Evolutionary conservation across 2,888 invertebrate genomes (phyloP).

Genomic region (Doris montereyensis): DNA sequence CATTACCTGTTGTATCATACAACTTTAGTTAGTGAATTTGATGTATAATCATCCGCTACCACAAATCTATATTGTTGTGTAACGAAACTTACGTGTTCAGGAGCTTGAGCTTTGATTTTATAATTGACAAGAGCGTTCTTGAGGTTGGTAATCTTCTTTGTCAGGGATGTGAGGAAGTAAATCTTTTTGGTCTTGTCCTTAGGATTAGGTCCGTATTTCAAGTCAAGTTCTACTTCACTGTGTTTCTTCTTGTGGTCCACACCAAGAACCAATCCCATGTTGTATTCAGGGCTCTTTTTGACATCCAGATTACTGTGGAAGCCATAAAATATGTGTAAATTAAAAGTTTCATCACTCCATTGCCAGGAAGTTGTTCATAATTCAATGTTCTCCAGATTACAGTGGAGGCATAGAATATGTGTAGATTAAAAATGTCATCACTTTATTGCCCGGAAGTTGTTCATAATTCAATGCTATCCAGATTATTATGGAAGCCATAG

Average conservation of each 20-base stretch:
- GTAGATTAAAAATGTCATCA: too few species aligned
- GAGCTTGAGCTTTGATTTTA: constrained; percentile 36
- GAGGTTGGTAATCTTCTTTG: constrained; percentile 7
- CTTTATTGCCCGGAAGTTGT: too few species aligned
- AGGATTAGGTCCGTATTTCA: constrained; percentile 53
- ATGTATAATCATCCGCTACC: too few species aligned
- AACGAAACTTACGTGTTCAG: constrained; percentile 12
- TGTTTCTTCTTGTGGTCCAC: constrained; percentile 45
- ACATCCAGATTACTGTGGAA: constrained; percentile 52
- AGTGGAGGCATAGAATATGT: too few species aligned
- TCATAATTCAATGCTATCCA: too few species aligned
- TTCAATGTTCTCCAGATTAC: too few species aligned
- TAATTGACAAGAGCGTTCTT: constrained; percentile 21
- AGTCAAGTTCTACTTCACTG: constrained; percentile 39
- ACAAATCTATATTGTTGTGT: too few species aligned
- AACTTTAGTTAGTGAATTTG: not conserved
- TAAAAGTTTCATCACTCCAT: too few species aligned
- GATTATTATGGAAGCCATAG: too few species aligned
- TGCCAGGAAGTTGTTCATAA: too few species aligned
- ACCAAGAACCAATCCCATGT: constrained; percentile 46
- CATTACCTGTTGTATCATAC: too few species aligned
- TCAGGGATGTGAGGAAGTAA: constrained; percentile 11
- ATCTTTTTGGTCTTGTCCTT: constrained; percentile 40
- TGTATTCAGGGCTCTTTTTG: constrained; percentile 49
- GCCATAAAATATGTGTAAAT: not conserved